These are phyloP conservation scores for Carabus problematicus DNA, from an alignment of 2,888 invertebrate genomes.

Conservation along the genomic window DNA sequence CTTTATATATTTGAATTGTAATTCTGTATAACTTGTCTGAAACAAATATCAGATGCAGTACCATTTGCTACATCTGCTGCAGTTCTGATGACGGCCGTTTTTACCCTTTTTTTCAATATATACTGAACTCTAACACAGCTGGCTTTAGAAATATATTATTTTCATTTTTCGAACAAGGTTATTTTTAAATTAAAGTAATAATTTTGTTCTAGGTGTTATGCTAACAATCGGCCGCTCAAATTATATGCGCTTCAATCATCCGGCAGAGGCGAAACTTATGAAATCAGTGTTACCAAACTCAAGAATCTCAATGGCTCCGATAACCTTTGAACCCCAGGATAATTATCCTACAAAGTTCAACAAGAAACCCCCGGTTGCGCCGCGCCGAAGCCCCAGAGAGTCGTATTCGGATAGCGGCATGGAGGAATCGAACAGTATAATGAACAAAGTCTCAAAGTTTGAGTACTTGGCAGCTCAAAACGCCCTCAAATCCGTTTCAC, in stretches of 20 bases:
- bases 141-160: neutral
- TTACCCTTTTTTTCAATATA: neutral
- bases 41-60: too few relatives aligned
- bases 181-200: slow-evolving; percentile 1
- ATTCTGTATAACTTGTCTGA: too few relatives aligned
- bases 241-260: slow-evolving; percentile 92
- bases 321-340: slow-evolving; percentile 67
- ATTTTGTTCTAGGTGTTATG: slow-evolving; percentile 76
- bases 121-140: neutral
- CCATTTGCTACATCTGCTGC: too few relatives aligned
- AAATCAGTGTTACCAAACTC: slow-evolving; percentile 82
- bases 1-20: too few relatives aligned
- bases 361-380: slow-evolving; percentile 71
- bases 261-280: slow-evolving; percentile 86
- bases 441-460: slow-evolving; percentile 81
- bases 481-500: slow-evolving; percentile 67
- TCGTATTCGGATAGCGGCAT: slow-evolving; percentile 62
- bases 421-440: slow-evolving; percentile 69
- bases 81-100: too few relatives aligned
- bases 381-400: slow-evolving; percentile 63
- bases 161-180: too few relatives aligned
- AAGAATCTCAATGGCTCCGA: slow-evolving; percentile 79
- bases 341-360: slow-evolving; percentile 56
- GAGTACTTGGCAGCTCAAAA: slow-evolving; percentile 76
- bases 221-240: slow-evolving; percentile 89